Percentiles rank a stretch among this genome's conserved stretches.
Conservation (phyloP, 2,797 vertebrate species). For the Bufotes viridis region DNA sequence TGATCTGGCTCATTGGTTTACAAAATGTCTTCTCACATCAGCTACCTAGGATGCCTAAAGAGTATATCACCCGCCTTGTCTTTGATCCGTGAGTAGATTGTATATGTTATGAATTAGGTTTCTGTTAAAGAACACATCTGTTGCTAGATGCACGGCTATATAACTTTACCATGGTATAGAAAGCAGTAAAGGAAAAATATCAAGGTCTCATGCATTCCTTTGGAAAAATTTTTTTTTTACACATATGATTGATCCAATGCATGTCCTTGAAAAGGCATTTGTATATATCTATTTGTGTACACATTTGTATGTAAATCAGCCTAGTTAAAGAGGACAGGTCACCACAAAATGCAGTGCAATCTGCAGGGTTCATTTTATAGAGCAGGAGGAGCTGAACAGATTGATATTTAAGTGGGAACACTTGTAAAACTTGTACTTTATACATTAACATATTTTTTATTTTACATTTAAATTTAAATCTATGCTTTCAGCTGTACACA, state of each 20-base stretch:
- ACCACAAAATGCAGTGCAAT: too few relatives aligned
- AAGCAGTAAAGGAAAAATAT: too few relatives aligned
- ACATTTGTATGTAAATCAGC: neutral
- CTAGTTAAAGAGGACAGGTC: neutral
- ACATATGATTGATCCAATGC: neutral
- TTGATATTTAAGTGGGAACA: too few relatives aligned
- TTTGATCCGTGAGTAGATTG: conserved; percentile 90
- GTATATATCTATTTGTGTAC: neutral
- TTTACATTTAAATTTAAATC: too few relatives aligned
- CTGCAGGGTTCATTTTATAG: too few relatives aligned
- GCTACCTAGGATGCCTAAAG: conserved; percentile 97
- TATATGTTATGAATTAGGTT: neutral
- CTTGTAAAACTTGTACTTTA: too few relatives aligned
- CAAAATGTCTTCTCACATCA: conserved; percentile 99
- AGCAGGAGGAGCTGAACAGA: too few relatives aligned
- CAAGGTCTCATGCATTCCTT: too few relatives aligned
- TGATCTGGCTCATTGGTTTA: conserved; percentile 98
- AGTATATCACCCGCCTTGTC: conserved; percentile 97
- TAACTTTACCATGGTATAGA: neutral
- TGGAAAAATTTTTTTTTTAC: neutral
- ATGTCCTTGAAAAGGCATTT: neutral
- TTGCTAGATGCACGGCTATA: neutral
- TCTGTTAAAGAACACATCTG: too few relatives aligned
- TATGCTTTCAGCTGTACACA: too few relatives aligned
- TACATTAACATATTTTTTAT: too few relatives aligned